Evolutionary conservation across 2,113 vertebrate species (phyloP).

Genomic region (Dryoscopus gambensis): DNA sequence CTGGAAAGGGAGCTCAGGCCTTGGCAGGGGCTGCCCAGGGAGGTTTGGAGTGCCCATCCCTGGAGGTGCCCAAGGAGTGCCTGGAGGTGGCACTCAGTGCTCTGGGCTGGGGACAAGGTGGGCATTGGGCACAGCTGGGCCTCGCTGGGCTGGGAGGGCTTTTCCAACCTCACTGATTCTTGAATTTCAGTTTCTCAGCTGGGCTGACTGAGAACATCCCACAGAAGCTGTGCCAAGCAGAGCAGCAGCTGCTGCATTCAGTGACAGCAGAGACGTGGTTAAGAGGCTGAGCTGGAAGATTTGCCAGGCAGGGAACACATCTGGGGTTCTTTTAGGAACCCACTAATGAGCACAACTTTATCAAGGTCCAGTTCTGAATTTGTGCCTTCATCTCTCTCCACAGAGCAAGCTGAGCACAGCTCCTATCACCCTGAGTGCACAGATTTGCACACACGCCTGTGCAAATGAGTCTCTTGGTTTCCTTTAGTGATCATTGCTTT

Average conservation of each 20-base stretch:
- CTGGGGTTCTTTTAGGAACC: not conserved
- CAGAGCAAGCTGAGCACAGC: not conserved
- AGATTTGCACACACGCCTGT: too few relatives aligned
- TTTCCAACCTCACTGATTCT: accelerated
- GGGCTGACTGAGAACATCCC: not conserved
- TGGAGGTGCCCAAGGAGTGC: too few relatives aligned
- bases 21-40: too few relatives aligned
- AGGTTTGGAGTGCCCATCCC: too few relatives aligned
- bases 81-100: too few relatives aligned
- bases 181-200: not conserved
- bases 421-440: not conserved
- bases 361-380: not conserved
- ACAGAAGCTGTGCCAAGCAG: not conserved
- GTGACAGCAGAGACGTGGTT: not conserved
- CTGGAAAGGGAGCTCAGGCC: too few relatives aligned
- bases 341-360: not conserved
- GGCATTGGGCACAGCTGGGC: too few relatives aligned
- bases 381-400: not conserved
- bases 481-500: not conserved
- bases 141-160: not conserved
- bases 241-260: not conserved
- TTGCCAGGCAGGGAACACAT: not conserved
- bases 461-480: not conserved
- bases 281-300: not conserved
- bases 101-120: too few relatives aligned